Evolutionary conservation across 2,888 invertebrate genomes (phyloP), one percentile per base, ranked within the genome.

Genomic region (Leucophora obtusa): DNA sequence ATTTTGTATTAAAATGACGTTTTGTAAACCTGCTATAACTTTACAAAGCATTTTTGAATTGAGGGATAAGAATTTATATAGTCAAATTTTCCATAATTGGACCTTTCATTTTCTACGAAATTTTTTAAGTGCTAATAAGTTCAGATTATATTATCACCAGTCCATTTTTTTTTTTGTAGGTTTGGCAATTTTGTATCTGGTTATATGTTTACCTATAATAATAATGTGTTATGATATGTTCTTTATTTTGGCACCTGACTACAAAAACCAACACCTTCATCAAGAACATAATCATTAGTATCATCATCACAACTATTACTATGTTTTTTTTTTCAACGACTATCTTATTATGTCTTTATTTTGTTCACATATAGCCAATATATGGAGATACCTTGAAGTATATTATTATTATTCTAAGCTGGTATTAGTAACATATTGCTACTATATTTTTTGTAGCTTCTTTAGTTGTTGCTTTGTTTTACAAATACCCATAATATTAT

Each of bases 351-450:
- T 4, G 4, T 35, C 14, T 51, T 35, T 53, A 35, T 54, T 8
- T 54, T 28, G 28, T 28, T 33, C 6, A 24, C 24, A 33, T 28
- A 14, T 63, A 28, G 28, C 17, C 15, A 28, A 50, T 33, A 63
- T 5, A n/a, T n/a, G n/a, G n/a, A n/a, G n/a, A n/a, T n/a, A 10
- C 11, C 11, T 35, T 28, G 11, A 62, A 58, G 58, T 65, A 51
- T 59, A 38, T 66, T 51, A 65, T 51, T 33, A 38, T 51, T 51
- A 59, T n/a, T n/a, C n/a, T 65, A 59, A 73, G 58, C 58, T 43
- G n/a, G 51, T 65, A 53, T 66, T 51, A 65, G 73, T 65, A 66
- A 59, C 73, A 73, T 65, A 66, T 65, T 73, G 58, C 58, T 65
- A 50, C 35, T 65, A 38, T 53, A 33, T 47, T 53, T 21, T 53